These are phyloP conservation scores for Spodoptera picta DNA, from an alignment of 2,888 invertebrate genomes.

Conservation along the genomic window DNA sequence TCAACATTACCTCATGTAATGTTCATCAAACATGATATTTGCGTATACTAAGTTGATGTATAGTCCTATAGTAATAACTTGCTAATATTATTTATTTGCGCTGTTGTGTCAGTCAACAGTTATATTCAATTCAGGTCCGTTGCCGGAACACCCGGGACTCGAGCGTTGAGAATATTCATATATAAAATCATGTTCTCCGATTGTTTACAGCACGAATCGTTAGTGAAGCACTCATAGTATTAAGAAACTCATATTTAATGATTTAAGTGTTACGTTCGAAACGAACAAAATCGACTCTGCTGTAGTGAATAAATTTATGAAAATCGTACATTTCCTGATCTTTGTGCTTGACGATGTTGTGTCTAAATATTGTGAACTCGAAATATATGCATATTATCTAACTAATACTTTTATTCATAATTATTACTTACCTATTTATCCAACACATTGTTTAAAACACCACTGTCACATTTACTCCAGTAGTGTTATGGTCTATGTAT, in stretches of 20 bases:
- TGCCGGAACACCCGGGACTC: constrained; percentile 33
- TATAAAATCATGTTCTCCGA: constrained; percentile 1
- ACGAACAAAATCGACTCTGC: constrained; percentile 62
- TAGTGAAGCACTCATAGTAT: constrained; percentile 67
- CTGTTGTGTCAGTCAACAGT: constrained; percentile 66
- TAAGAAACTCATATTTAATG: constrained; percentile 56
- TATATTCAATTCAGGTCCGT: constrained; percentile 50
- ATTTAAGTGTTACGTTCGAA: constrained; percentile 63
- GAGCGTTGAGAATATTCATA: too few relatives aligned
- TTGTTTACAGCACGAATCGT: constrained; percentile 61
- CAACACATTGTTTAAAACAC: too few relatives aligned
- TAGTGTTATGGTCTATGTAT: too few relatives aligned
- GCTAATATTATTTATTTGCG: constrained; percentile 76
- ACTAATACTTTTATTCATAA: constrained; percentile 25
- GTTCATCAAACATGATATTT: constrained; percentile 60
- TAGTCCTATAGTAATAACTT: constrained; percentile 79
- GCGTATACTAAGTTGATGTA: constrained; percentile 65
- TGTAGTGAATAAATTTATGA: constrained; percentile 58
- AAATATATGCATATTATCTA: constrained; percentile 68
- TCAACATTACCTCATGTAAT: constrained; percentile 29
- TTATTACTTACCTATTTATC: too few relatives aligned
- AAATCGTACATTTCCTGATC: constrained; percentile 57
- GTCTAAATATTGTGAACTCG: constrained; percentile 65
- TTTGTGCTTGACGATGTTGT: constrained; percentile 67
- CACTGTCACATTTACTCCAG: too few relatives aligned